Evolutionary conservation across 2,888 invertebrate genomes (phyloP).

Genomic region (Scaptomyza tumidula): DNA sequence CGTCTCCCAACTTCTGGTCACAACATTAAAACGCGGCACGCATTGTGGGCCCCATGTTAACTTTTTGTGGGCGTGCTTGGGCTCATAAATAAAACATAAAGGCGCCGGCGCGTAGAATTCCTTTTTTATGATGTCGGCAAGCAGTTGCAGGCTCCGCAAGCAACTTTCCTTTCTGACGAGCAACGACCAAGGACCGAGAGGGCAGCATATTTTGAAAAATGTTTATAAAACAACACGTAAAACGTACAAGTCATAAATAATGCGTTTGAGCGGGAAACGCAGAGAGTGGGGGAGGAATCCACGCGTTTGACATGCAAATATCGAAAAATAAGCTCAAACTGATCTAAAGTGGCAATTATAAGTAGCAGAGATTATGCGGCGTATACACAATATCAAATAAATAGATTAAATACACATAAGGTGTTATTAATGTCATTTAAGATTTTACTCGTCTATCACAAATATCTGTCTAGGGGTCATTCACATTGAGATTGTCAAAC

Average conservation of each 20-base stretch:
- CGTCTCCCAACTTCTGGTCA: constrained; percentile 11
- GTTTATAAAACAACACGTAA: constrained; percentile 78
- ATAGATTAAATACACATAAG: background rate
- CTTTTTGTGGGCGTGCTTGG: constrained; percentile 61
- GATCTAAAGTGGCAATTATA: constrained; percentile 46
- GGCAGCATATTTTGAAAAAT: constrained; percentile 75
- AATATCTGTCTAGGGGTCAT: constrained; percentile 31
- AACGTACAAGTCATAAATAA: constrained; percentile 81
- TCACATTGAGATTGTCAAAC: constrained; percentile 48
- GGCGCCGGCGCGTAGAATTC: constrained; percentile 63
- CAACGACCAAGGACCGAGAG: constrained; percentile 15
- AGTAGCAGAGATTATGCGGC: constrained; percentile 11
- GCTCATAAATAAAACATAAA: constrained; percentile 80
- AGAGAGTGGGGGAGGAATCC: background rate
- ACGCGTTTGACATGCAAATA: constrained; percentile 79
- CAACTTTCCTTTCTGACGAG: constrained; percentile 22
- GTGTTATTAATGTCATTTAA: background rate
- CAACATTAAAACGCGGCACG: constrained; percentile 72
- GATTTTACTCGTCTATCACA: background rate
- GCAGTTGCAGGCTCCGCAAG: constrained; percentile 55
- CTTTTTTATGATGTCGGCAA: constrained; percentile 70
- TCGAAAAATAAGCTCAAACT: constrained; percentile 39
- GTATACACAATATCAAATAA: constrained; percentile 32
- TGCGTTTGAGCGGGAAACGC: constrained; percentile 52
- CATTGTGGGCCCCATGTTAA: constrained; percentile 57